These are phyloP conservation scores for Drosophila kuntzei DNA, from an alignment of 2,888 invertebrate species.

Conservation along the genomic window DNA sequence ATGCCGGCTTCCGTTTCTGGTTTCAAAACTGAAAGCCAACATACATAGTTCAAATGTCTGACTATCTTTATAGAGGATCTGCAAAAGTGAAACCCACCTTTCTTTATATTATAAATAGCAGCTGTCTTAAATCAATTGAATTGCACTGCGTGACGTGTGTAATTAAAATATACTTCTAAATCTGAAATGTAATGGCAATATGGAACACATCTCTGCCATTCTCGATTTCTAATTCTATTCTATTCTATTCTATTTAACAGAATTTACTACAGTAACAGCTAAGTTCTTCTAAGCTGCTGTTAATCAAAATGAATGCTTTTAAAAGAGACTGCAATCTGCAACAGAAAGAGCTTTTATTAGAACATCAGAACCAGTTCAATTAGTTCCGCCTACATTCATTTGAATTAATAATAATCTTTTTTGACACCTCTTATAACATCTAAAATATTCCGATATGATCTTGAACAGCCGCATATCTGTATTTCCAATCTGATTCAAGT, in stretches of 20 bases:
- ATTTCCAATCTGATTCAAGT: conserved; percentile 39
- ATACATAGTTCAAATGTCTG: not conserved
- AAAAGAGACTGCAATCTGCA: not conserved
- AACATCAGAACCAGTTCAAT: not conserved
- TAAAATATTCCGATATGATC: conserved; percentile 1
- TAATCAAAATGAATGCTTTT: not conserved
- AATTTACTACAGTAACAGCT: too few relatives aligned
- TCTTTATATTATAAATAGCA: conserved; percentile 39
- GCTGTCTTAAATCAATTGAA: conserved; percentile 11
- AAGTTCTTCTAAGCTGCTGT: conserved; percentile 2
- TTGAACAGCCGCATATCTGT: conserved; percentile 23
- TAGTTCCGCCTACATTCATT: not conserved
- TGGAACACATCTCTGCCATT: not conserved
- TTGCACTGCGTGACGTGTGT: conserved; percentile 19
- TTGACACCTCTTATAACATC: not conserved
- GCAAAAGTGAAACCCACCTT: conserved; percentile 63
- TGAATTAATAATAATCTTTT: not conserved
- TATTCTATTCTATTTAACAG: not conserved
- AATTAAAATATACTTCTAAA: conserved; percentile 3
- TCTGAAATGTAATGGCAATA: conserved; percentile 2
- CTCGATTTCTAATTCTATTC: not conserved
- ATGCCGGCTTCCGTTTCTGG: conserved; percentile 61
- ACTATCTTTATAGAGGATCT: conserved; percentile 35
- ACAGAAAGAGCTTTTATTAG: not conserved
- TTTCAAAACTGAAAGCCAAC: conserved; percentile 65